Conservation (phyloP, 2,113 vertebrate species). For the Pelodiscus sinensis region DNA sequence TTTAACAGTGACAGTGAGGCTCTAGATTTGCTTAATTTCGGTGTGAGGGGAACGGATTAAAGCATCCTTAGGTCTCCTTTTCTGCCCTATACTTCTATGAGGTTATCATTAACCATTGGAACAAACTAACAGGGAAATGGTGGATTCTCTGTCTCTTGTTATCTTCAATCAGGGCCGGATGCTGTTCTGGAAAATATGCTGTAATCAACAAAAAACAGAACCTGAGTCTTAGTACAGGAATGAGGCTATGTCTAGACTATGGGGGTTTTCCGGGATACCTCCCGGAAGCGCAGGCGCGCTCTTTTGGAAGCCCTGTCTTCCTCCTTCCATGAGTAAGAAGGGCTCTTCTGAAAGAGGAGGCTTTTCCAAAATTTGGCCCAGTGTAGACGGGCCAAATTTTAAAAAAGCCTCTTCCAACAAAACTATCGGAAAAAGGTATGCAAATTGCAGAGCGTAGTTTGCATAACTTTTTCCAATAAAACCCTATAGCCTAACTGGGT, state of each 20-base stretch:
- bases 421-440: too few species aligned
- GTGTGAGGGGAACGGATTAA: neutral
- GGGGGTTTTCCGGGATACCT: too few species aligned
- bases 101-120: neutral
- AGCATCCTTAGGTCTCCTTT: neutral
- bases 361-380: too few species aligned
- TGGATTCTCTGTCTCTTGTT: neutral
- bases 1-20: neutral
- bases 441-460: too few species aligned
- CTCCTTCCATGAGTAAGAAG: too few species aligned
- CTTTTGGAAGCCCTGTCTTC: too few species aligned
- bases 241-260: too few species aligned
- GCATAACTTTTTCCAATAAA: too few species aligned
- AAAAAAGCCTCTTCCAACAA: too few species aligned
- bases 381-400: too few species aligned
- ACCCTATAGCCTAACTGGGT: neutral
- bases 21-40: neutral
- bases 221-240: neutral
- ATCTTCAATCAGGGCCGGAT: neutral
- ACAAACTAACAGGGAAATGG: neutral
- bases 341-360: too few species aligned
- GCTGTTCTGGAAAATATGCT: neutral
- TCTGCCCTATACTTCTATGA: neutral
- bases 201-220: neutral
- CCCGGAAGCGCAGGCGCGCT: too few species aligned